Base-by-base conservation (phyloP, 2,888 invertebrate species). In the Leptothorax acervorum region DNA sequence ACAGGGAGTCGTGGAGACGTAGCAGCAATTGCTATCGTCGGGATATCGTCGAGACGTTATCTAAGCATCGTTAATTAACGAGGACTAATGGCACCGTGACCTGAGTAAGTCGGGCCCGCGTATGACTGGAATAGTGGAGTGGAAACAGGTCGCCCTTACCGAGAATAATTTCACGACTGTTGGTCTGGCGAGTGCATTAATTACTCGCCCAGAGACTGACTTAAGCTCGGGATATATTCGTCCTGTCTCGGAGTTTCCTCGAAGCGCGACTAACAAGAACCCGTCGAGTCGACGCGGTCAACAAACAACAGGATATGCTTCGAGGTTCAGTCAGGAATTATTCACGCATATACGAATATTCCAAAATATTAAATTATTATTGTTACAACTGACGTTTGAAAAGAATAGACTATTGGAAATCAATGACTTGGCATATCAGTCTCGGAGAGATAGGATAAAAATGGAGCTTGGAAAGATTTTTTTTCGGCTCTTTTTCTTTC, bases 1-100 rank as follows among this genome's bases (percentile, higher is more conserved):
- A 42, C 55, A 23, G 42, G 9, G 42, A 55, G 31, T 42, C 9
- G 15, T 8, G n/a, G 31, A 11, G 31, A 55, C 8, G 9, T 28
- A 48, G 18, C 39, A 15, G 71, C 31, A 35, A 31, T 28, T 3
- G 15, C 63, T 51, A 42, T 48, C 48, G 42, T 70, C 35, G 15
- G 68, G 51, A 31, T 55, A 55, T 55, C 53, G 23, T 68, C 42
- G 31, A 3, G 70, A 35, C 35, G 18, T 71, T 71, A 79, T 79
- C 79, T 60, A 12, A 60, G 48, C 42, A 28, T 48, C 83, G 81
- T 87, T 87, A 88, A 88, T 88, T 88, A 88, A 84, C 87, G 65
- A 35, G 60, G 62, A 51, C 51, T 70, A 55, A 68, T 70, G 78
- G 76, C 74, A 60, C 60, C 28, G 81, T 65, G 82, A 88, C 83